Conservation (phyloP, 2,888 invertebrate genomes). For the Synergus japonicus region DNA sequence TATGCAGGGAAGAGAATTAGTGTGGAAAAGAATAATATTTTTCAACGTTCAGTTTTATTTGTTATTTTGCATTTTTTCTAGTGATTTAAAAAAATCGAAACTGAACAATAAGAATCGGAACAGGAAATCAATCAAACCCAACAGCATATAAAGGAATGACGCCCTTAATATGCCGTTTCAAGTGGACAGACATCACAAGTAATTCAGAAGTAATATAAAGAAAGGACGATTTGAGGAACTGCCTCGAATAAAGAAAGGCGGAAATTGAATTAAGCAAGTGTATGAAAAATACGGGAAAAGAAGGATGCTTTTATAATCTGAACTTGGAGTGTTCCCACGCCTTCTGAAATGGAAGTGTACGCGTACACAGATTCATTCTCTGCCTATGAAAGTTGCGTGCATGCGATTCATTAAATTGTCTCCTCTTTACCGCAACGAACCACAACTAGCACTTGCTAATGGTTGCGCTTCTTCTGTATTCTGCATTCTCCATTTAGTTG, state of each 20-base stretch:
- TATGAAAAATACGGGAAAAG: neutral
- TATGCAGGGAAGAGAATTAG: no score
- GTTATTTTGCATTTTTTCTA: no score
- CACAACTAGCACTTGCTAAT: conserved; percentile 5
- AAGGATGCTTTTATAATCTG: neutral
- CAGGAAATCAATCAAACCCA: no score
- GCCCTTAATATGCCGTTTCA: no score
- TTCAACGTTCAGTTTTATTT: no score
- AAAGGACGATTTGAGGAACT: conserved; percentile 1
- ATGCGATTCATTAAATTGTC: conserved; percentile 57
- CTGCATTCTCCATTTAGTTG: conserved; percentile 51
- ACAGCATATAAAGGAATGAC: no score
- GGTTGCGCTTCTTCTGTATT: conserved; percentile 51
- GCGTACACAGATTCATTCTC: conserved; percentile 13
- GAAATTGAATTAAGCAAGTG: conserved; percentile 12
- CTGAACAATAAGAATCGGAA: no score
- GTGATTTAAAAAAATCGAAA: no score
- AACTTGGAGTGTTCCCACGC: neutral
- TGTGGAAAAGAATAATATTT: no score
- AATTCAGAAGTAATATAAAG: neutral
- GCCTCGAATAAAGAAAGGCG: neutral
- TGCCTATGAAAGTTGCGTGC: conserved; percentile 48
- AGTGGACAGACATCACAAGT: neutral
- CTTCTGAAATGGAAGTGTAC: neutral
- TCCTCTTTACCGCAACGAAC: conserved; percentile 52